Evolutionary conservation across 2,113 vertebrate genomes (phyloP).

Genomic region (Burhinus bistriatus): DNA sequence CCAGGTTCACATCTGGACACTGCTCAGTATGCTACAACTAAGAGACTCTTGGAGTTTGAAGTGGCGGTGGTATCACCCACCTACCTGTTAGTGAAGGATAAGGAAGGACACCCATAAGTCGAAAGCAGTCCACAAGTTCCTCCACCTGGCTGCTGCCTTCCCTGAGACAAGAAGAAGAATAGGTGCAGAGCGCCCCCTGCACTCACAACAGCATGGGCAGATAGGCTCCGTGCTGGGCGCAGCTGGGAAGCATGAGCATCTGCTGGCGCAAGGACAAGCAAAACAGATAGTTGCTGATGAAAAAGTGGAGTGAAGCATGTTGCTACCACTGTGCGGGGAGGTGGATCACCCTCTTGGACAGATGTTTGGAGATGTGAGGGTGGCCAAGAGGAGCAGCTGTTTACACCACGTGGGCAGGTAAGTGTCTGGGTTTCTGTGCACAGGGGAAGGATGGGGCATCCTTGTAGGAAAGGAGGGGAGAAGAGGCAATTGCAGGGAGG

Average conservation of each 20-base stretch:
- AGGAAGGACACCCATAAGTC: not conserved
- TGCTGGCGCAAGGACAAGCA: not conserved
- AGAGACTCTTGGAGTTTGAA: not conserved
- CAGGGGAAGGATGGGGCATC: not conserved
- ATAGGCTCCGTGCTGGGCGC: not conserved
- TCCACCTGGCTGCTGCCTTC: not conserved
- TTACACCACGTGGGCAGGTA: accelerated
- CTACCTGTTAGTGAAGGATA: not conserved
- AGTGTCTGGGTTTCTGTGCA: not conserved
- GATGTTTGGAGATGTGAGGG: not conserved
- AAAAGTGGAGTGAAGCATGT: not conserved
- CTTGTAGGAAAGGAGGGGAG: not conserved
- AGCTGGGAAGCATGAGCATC: not conserved
- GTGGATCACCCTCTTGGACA: not conserved
- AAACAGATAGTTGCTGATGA: not conserved
- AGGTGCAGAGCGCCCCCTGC: not conserved
- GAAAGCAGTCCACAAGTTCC: not conserved
- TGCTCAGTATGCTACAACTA: not conserved
- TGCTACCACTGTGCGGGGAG: not conserved
- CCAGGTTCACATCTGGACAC: not conserved
- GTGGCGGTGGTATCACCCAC: not conserved
- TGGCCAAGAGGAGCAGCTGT: not conserved
- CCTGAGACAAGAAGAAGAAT: not conserved
- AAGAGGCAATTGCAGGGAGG: not conserved
- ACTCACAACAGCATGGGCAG: not conserved